Evolutionary conservation across 2,888 invertebrate species (phyloP).

Genomic region (Folsomia candida): DNA sequence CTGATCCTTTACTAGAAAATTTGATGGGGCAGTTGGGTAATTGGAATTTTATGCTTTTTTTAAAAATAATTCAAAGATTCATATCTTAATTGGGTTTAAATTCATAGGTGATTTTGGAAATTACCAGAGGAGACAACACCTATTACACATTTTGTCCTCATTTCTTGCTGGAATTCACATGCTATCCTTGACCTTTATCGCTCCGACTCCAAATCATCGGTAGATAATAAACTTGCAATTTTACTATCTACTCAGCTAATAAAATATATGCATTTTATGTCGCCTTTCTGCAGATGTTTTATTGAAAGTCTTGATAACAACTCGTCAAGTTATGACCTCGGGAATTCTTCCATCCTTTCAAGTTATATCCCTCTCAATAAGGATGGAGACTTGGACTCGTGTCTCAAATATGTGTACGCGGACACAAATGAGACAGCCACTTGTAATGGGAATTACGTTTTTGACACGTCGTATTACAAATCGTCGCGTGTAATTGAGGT

Average conservation of each 20-base stretch:
- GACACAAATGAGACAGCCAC: not conserved
- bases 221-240: no score
- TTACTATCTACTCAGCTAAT: no score
- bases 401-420: not conserved
- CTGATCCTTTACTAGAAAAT: constrained; percentile 32
- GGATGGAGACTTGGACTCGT: constrained; percentile 10
- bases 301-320: constrained; percentile 13
- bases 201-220: no score
- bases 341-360: constrained; percentile 6
- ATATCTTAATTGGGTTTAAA: no score
- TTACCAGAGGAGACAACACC: constrained; percentile 45
- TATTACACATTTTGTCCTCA: constrained; percentile 36
- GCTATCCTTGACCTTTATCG: no score
- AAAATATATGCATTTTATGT: no score
- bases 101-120: constrained; percentile 42
- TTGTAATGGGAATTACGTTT: constrained; percentile 63
- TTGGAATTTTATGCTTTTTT: not conserved
- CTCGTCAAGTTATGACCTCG: not conserved
- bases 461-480: constrained; percentile 69
- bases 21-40: constrained; percentile 37
- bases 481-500: constrained; percentile 69
- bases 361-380: constrained; percentile 43
- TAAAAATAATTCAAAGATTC: no score
- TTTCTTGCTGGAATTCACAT: constrained; percentile 41
- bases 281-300: constrained; percentile 12